Evolutionary conservation across 2,797 vertebrate genomes (phyloP).

Genomic region (Neosalanx taihuensis): DNA sequence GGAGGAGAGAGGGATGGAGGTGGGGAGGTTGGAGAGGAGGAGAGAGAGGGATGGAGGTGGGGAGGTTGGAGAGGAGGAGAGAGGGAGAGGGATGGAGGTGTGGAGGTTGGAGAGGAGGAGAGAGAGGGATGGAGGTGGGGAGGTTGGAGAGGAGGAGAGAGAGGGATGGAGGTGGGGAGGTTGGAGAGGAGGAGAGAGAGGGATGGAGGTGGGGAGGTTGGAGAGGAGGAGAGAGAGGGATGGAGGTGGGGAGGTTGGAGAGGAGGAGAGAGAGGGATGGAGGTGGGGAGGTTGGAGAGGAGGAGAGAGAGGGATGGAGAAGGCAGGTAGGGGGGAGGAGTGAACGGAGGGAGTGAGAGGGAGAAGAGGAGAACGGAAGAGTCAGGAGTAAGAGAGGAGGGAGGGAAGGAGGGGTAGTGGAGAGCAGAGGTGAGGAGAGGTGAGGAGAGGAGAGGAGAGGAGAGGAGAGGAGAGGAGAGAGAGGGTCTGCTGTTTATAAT

Average conservation of each 20-base stretch:
- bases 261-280: background rate
- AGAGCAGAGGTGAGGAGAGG: background rate
- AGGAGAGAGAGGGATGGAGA: background rate
- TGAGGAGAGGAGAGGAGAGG: background rate
- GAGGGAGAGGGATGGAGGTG: too few species aligned
- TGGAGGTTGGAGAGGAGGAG: constrained; percentile 48
- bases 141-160: background rate
- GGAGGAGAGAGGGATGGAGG: background rate
- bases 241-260: background rate
- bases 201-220: background rate
- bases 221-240: background rate
- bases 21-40: constrained; percentile 22
- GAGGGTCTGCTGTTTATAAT: constrained; percentile 73
- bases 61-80: constrained; percentile 32
- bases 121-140: too few species aligned
- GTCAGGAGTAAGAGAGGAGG: too few species aligned
- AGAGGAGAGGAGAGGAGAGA: constrained; percentile 45
- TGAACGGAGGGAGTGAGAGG: too few species aligned
- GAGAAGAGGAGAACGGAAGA: too few species aligned
- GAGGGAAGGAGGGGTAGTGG: background rate
- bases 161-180: too few species aligned
- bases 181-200: too few species aligned
- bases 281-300: too few species aligned
- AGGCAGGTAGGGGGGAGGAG: too few species aligned
- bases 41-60: background rate